A percentile compares a stretch with the other conserved stretches of the same genome.
phyloP scores from a whole-genome alignment of 2,888 invertebrate species.

The Thymelicus lineola region DNA sequence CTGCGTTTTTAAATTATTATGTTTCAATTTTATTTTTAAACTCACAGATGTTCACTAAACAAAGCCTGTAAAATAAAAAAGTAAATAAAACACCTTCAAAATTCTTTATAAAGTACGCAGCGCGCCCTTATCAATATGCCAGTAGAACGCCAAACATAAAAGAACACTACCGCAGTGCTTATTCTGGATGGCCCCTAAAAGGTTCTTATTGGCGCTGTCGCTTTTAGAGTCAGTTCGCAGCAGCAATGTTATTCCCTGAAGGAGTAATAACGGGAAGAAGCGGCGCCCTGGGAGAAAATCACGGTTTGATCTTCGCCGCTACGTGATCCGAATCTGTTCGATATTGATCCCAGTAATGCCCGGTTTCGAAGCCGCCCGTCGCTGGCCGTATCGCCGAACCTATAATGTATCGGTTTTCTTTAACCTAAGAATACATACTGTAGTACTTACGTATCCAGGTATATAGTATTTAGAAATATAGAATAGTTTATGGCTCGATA shows the following conservation, averaged over 20 bases:
- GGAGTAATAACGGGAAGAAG: conserved; percentile 34
- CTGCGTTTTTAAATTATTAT: no score
- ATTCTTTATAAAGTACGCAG: neutral
- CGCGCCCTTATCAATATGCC: conserved; percentile 9
- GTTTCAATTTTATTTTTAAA: no score
- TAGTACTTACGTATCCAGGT: no score
- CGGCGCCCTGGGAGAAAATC: conserved; percentile 26
- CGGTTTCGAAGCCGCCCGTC: conserved; percentile 19
- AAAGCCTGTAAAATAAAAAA: neutral
- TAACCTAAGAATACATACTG: neutral
- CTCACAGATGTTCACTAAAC: no score
- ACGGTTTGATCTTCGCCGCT: conserved; percentile 28
- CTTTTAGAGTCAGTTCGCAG: conserved; percentile 26
- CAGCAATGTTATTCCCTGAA: conserved; percentile 32
- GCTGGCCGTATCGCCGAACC: conserved; percentile 16
- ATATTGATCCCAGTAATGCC: conserved; percentile 34
- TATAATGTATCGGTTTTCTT: conserved; percentile 19
- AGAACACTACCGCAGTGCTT: conserved; percentile 27
- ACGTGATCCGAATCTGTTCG: conserved; percentile 30
- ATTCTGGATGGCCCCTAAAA: conserved; percentile 26
- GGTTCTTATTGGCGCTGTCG: conserved; percentile 25
- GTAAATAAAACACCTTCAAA: neutral
- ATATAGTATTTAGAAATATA: no score
- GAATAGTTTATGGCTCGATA: no score
- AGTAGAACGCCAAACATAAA: conserved; percentile 15